Evolutionary conservation across 2,797 vertebrate genomes (phyloP).

Genomic region (Acanthurus lineatus): DNA sequence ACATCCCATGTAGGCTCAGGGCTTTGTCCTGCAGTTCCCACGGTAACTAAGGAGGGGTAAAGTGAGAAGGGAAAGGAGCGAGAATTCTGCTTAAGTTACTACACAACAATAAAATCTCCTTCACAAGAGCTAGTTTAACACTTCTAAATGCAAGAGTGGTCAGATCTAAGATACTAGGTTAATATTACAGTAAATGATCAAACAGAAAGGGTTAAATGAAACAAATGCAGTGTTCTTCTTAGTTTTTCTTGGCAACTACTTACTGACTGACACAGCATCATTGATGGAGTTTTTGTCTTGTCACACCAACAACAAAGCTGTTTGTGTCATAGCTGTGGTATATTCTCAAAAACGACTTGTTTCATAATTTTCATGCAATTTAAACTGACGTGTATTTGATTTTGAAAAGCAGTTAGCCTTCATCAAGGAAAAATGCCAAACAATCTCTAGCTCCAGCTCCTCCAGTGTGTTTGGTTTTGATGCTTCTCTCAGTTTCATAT

Average conservation of each 20-base stretch:
- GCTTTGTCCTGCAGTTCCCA: slow-evolving; percentile 76
- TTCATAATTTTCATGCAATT: not conserved
- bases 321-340: not conserved
- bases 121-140: slow-evolving; percentile 17
- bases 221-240: not conserved
- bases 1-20: slow-evolving; percentile 59
- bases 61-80: slow-evolving; percentile 31
- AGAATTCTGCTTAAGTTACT: slow-evolving; percentile 41
- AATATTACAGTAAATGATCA: not conserved
- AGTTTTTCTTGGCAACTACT: not conserved
- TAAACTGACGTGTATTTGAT: not conserved
- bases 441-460: no score
- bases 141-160: not conserved
- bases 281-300: not conserved
- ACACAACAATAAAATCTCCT: slow-evolving; percentile 41
- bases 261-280: not conserved
- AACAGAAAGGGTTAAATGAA: not conserved
- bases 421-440: no score
- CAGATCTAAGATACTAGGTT: not conserved
- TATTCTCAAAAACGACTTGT: not conserved
- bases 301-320: slow-evolving; percentile 1
- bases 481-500: no score
- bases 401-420: no score
- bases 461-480: no score
- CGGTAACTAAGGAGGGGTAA: slow-evolving; percentile 66